Base-by-base conservation (phyloP, 2,797 vertebrate species). In the Myripristis jacobus region DNA sequence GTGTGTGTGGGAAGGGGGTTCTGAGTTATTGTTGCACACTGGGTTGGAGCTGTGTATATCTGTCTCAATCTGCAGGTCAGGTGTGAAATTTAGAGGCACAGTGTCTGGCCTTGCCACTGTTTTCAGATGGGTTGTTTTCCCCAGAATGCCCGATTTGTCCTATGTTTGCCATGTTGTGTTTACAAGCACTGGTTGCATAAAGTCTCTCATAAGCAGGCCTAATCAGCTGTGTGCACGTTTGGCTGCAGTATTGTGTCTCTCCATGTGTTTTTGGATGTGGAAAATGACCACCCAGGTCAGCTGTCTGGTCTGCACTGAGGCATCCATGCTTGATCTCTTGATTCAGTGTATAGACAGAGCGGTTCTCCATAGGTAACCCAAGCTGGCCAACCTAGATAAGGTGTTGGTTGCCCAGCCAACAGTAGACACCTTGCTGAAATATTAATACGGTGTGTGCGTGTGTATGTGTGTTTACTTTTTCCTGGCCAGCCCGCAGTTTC, bases 321-420 rank as follows among this genome's bases (percentile, higher is more conserved):
- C n/a, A 10, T 66, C 24, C 25, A n/a, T 36, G 25, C 47, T 48
- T 86, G 84, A 88, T 91, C 68, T 86, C 78, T 82, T 81, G 80
- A 88, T 87, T 83, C 51, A 62, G 58, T 54, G 38, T 70, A 48
- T 62, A 44, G 58, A 36, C 73, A 79, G 6, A 41, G 55, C 54
- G 50, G 50, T 77, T 80, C 50, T 10, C 56, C 70, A 29, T 47
- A 25, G 68, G 93, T 92, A 94, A 94, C 83, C 76, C 66, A 85
- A 93, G 84, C 91, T 74, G 36, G 66, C 41, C 57, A 34, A 73
- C 76, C 85, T 70, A 89, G 93, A 92, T 93, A 91, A 83, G 78
- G 82, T 92, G 87, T 82, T 88, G 87, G 93, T 94, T 93, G 84
- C 92, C 91, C 50, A 47, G 94, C 90, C 92, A 88, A 94, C 92